These are phyloP conservation scores for Vanessa tameamea DNA, from an alignment of 1,140 invertebrate species.

Conservation along the genomic window DNA sequence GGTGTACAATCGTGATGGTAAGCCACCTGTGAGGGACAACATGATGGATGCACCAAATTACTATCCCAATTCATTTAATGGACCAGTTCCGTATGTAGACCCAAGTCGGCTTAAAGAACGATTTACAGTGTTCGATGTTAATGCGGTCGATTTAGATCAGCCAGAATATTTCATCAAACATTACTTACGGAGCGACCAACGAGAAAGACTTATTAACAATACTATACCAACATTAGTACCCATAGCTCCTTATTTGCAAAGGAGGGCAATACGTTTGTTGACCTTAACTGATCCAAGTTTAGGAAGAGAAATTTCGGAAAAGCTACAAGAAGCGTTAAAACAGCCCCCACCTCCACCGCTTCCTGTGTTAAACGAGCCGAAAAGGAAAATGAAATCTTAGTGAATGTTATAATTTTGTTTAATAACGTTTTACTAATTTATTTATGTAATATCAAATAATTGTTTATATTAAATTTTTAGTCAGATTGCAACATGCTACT, in stretches of 20 bases:
- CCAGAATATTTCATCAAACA: not conserved
- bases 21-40: constrained; percentile 41
- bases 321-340: constrained; percentile 23
- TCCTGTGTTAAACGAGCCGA: constrained; percentile 6
- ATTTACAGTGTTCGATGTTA: not conserved
- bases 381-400: not conserved
- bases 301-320: constrained; percentile 35
- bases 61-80: constrained; percentile 94
- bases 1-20: constrained; percentile 93
- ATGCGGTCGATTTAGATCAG: not conserved
- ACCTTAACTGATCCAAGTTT: constrained; percentile 44
- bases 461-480: too few species aligned
- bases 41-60: constrained; percentile 91
- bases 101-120: not conserved
- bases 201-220: constrained; percentile 50
- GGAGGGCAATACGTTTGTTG: constrained; percentile 39
- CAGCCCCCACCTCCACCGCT: constrained; percentile 31
- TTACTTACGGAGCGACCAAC: not conserved
- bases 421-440: too few species aligned
- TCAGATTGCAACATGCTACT: too few species aligned
- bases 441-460: too few species aligned
- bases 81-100: constrained; percentile 79
- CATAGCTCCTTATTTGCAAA: constrained; percentile 33
- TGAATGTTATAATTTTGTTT: too few species aligned
- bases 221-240: constrained; percentile 35